phyloP scores from a whole-genome alignment of 2,113 vertebrate genomes.

The Odocoileus virginianus region DNA sequence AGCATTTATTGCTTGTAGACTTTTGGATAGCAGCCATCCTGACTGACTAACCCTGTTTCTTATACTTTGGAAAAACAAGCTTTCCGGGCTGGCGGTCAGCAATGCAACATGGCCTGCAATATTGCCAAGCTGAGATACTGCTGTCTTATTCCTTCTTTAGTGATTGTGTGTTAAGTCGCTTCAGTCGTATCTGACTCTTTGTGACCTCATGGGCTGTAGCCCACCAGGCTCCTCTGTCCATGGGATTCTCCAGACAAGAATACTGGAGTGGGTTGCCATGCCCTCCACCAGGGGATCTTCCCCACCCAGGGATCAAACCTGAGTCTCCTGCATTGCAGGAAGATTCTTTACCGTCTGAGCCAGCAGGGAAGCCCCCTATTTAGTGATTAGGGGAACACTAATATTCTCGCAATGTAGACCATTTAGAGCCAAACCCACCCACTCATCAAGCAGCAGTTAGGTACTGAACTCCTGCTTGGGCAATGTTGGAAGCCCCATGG shows the following conservation, averaged over 20 bases:
- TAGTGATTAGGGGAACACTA: neutral
- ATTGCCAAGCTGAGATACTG: no score
- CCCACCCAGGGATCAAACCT: neutral
- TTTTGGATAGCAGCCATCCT: no score
- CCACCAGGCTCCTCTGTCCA: neutral
- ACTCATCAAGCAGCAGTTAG: neutral
- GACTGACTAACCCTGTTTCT: no score
- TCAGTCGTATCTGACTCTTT: neutral
- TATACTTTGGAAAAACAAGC: neutral
- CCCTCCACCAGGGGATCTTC: neutral
- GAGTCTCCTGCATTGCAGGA: accelerated
- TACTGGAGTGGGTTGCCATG: neutral
- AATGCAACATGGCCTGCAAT: accelerated
- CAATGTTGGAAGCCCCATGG: accelerated
- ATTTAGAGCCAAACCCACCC: neutral
- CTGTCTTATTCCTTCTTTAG: neutral
- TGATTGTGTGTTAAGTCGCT: neutral
- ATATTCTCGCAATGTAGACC: neutral
- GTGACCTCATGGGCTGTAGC: neutral
- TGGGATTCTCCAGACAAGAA: neutral
- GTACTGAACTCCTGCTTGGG: no score
- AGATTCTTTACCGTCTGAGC: neutral
- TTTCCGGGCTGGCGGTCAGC: neutral
- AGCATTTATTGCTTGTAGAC: no score
- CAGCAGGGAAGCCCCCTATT: neutral